Conservation (phyloP, 2,888 invertebrate species). For the Drosophila vallismaia region DNA sequence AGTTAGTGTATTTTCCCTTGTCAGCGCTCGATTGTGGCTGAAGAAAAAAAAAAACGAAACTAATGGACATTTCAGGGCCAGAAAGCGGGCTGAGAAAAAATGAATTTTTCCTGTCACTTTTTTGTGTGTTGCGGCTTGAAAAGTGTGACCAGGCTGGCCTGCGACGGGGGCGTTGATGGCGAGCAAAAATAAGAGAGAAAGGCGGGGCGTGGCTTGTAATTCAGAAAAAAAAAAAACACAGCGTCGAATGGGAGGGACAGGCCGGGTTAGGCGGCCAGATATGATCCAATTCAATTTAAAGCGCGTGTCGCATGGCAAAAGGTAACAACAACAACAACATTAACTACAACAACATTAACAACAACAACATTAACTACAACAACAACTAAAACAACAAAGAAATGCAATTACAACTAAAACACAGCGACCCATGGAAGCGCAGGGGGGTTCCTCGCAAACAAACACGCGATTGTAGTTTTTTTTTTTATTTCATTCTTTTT, state of each 20-base stretch:
- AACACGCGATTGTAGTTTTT: slow-evolving; percentile 32
- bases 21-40: slow-evolving; percentile 49
- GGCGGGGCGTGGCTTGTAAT: slow-evolving; percentile 37
- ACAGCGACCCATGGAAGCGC: slow-evolving; percentile 13
- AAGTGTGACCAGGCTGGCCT: slow-evolving; percentile 16
- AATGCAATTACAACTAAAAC: slow-evolving; percentile 67
- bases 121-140: slow-evolving; percentile 5
- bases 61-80: slow-evolving; percentile 65
- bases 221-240: slow-evolving; percentile 1
- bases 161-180: background rate
- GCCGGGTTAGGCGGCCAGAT: slow-evolving; percentile 36
- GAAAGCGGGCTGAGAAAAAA: slow-evolving; percentile 29
- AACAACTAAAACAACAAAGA: background rate
- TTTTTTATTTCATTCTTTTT: background rate
- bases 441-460: slow-evolving; percentile 8
- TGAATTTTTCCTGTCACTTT: slow-evolving; percentile 23
- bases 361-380: slow-evolving; percentile 43
- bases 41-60: slow-evolving; percentile 53
- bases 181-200: slow-evolving; percentile 10
- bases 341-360: slow-evolving; percentile 20
- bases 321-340: slow-evolving; percentile 45
- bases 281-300: slow-evolving; percentile 73
- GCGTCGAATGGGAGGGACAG: slow-evolving; percentile 4
- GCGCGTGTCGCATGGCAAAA: slow-evolving; percentile 37
- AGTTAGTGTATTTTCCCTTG: slow-evolving; percentile 8